Conservation (phyloP, 2,113 vertebrate species). For the Shinisaurus crocodilurus region DNA sequence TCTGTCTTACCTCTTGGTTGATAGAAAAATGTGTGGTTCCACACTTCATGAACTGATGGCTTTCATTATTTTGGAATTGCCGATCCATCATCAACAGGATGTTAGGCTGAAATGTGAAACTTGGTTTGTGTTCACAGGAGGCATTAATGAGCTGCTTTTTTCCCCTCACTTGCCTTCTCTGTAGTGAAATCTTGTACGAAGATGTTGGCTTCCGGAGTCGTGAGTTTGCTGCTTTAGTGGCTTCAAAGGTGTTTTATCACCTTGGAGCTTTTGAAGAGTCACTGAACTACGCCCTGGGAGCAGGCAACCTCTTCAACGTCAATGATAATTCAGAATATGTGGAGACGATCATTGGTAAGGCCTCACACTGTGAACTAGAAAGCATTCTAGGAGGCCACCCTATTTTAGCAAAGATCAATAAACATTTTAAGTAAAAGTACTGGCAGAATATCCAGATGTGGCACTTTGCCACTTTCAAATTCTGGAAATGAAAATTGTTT, state of each 20-base stretch:
- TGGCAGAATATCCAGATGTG: neutral
- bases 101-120: neutral
- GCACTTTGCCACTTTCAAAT: neutral
- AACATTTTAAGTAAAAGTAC: neutral
- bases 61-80: neutral
- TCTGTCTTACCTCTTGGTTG: neutral
- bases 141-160: conserved; percentile 4
- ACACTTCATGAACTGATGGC: fast-evolving
- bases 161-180: conserved; percentile 40
- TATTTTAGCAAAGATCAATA: neutral
- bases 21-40: neutral
- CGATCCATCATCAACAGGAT: conserved; percentile 20
- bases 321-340: conserved; percentile 98
- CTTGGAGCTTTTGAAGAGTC: conserved; percentile 98
- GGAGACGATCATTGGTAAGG: conserved; percentile 97
- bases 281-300: conserved; percentile 96
- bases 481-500: neutral
- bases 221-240: conserved; percentile 95
- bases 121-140: conserved; percentile 33
- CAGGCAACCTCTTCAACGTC: conserved; percentile 98
- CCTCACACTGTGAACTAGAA: neutral
- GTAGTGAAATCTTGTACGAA: conserved; percentile 96
- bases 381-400: neutral
- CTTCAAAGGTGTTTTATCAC: conserved; percentile 99
- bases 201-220: conserved; percentile 96